Evolutionary conservation across 2,797 vertebrate species (phyloP).

Genomic region (Ctenosaura bakeri): DNA sequence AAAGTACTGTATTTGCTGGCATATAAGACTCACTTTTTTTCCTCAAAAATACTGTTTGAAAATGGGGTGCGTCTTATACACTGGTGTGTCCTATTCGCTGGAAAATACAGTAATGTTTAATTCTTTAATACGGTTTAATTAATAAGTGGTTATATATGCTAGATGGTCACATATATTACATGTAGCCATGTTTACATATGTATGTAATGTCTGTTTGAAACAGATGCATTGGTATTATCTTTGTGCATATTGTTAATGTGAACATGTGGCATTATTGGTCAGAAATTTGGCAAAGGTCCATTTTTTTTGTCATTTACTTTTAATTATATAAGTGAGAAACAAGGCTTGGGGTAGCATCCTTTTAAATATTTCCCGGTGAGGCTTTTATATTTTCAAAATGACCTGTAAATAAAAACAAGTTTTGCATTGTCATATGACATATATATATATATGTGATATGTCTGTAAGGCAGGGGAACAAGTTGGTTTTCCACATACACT

Average conservation of each 20-base stretch:
- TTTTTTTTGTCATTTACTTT: not conserved
- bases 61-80: no score
- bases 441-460: not conserved
- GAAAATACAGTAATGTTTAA: not conserved
- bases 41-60: no score
- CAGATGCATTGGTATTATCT: not conserved
- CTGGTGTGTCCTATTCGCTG: no score
- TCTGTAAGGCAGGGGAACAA: no score
- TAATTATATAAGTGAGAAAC: not conserved
- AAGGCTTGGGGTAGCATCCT: not conserved
- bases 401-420: not conserved
- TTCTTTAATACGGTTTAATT: not conserved
- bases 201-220: not conserved
- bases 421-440: not conserved
- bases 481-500: not conserved
- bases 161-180: not conserved
- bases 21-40: no score
- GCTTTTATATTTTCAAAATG: not conserved
- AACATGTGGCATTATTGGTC: not conserved
- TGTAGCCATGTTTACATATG: not conserved
- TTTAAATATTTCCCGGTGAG: not conserved
- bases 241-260: not conserved
- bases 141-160: not conserved
- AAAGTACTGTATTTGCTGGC: not conserved
- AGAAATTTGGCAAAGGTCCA: not conserved